A percentile compares a stretch with the other conserved stretches of the same genome.
These are phyloP conservation scores for Nomada fucata DNA, from an alignment of 2,888 invertebrate species.

Conservation along the genomic window DNA sequence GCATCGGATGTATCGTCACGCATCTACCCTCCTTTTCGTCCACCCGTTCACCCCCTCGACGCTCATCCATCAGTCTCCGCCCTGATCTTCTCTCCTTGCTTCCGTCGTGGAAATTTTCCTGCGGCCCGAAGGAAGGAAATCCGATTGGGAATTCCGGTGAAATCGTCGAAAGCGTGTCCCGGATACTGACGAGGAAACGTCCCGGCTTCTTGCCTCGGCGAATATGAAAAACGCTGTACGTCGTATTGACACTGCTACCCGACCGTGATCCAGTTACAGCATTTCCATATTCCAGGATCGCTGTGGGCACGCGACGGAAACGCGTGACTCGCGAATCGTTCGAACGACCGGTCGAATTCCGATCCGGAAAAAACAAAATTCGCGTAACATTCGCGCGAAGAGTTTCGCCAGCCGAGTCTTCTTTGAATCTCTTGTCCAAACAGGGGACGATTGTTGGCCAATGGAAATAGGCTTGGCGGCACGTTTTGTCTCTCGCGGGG, in stretches of 20 bases:
- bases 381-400: not conserved
- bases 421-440: constrained; percentile 38
- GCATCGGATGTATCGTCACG: not conserved
- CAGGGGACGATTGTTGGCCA: constrained; percentile 24
- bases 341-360: constrained; percentile 12
- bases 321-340: constrained; percentile 34
- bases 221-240: constrained; percentile 78
- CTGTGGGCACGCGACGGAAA: constrained; percentile 1
- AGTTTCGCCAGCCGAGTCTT: no score
- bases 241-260: constrained; percentile 74
- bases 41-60: not conserved
- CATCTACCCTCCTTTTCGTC: not conserved
- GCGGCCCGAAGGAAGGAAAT: constrained; percentile 71
- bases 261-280: constrained; percentile 18
- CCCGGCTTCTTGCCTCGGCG: constrained; percentile 39
- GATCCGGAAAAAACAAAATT: constrained; percentile 27
- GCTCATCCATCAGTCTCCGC: constrained; percentile 16
- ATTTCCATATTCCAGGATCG: constrained; percentile 14
- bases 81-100: constrained; percentile 36
- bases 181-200: constrained; percentile 74
- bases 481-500: not conserved
- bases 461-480: not conserved
- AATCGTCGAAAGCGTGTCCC: constrained; percentile 79
- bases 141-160: constrained; percentile 81
- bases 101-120: constrained; percentile 58